Evolutionary conservation across 2,113 vertebrate species (phyloP).

Genomic region (Cygnus buccinator): DNA sequence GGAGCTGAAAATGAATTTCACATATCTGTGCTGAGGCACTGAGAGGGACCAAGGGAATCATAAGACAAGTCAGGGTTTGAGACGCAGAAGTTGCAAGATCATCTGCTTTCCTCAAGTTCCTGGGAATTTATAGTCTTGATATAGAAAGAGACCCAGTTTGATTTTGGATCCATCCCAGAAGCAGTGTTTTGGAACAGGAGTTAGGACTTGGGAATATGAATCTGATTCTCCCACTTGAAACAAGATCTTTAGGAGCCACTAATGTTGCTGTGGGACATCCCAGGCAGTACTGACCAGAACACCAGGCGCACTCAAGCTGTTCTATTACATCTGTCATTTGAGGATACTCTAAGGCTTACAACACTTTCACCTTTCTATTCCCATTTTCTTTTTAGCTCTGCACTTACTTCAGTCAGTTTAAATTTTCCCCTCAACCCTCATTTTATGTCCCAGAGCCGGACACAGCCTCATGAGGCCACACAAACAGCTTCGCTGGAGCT

Average conservation of each 20-base stretch:
- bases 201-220: background rate
- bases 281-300: background rate
- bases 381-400: background rate
- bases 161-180: background rate
- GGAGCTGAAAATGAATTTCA: background rate
- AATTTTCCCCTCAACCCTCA: background rate
- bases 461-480: background rate
- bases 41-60: background rate
- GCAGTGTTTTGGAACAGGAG: background rate
- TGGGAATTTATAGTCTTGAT: background rate
- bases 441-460: background rate
- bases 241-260: background rate
- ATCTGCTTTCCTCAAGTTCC: background rate
- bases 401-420: background rate
- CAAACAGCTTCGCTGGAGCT: background rate
- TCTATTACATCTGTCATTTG: background rate
- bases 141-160: background rate
- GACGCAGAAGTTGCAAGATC: background rate
- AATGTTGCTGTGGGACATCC: accelerated
- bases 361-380: background rate
- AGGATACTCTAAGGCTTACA: background rate
- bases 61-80: background rate
- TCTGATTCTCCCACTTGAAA: background rate
- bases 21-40: background rate
- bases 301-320: background rate